A percentile compares a stretch with the other conserved stretches of the same genome.
phyloP scores from a whole-genome alignment of 2,888 invertebrate species.

The Eustalomyia histrio region DNA sequence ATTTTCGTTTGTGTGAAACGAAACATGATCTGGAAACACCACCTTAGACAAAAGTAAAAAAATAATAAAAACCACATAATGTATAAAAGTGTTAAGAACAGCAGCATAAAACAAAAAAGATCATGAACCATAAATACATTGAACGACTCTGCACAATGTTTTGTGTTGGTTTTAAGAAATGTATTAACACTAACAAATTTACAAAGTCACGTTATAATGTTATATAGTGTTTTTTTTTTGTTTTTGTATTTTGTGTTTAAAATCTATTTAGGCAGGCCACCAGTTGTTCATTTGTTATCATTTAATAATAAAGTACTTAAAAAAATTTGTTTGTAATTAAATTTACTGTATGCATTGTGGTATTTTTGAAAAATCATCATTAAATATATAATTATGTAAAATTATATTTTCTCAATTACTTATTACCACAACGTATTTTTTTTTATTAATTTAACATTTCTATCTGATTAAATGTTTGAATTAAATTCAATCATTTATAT shows the following conservation, averaged over 20 bases:
- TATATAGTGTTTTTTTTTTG: background rate
- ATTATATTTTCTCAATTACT: no score
- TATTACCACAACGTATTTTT: no score
- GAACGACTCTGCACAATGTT: conserved; percentile 1
- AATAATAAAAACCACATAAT: conserved; percentile 11
- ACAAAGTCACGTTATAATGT: conserved; percentile 47
- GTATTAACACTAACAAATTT: conserved; percentile 30
- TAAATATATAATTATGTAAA: no score
- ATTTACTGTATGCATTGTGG: conserved; percentile 31
- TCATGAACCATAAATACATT: conserved; percentile 46
- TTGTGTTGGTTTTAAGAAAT: conserved; percentile 44
- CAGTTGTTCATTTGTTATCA: no score
- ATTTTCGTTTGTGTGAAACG: no score
- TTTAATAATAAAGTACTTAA: conserved; percentile 19
- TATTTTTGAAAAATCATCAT: background rate
- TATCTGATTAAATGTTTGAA: no score
- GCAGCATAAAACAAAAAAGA: conserved; percentile 36
- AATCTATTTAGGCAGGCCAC: background rate
- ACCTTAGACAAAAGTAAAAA: background rate
- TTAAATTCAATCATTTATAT: no score
- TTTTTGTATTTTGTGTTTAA: no score
- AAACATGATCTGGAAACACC: no score
- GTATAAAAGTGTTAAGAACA: conserved; percentile 33
- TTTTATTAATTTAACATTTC: no score
- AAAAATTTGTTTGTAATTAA: background rate